Percentiles rank a stretch among this genome's conserved stretches.
Conservation (phyloP, 2,113 vertebrate species). For the Tringa solitaria region DNA sequence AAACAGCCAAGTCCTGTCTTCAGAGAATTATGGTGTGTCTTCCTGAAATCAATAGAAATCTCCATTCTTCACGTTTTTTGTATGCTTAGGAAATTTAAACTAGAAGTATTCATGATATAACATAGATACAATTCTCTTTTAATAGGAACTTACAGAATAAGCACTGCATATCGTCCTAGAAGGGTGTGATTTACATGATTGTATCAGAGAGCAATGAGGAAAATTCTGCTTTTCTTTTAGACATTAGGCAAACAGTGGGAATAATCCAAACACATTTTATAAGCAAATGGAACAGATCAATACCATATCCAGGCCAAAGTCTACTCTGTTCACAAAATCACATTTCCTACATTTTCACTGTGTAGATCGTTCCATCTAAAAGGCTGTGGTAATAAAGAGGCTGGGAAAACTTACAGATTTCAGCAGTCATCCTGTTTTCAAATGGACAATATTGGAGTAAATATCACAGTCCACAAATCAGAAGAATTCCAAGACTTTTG, state of each 20-base stretch:
- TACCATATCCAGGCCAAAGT: background rate
- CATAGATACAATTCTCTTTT: background rate
- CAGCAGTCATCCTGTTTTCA: background rate
- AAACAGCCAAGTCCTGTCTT: background rate
- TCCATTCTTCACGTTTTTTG: background rate
- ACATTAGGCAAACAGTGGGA: background rate
- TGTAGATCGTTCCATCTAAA: background rate
- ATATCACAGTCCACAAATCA: background rate
- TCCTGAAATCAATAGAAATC: constrained; percentile 12
- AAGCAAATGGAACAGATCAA: background rate
- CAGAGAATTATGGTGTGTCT: background rate
- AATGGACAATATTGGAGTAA: background rate
- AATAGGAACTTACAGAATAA: background rate
- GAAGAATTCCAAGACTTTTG: background rate
- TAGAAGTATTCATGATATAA: background rate
- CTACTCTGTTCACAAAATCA: background rate
- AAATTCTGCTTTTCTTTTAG: background rate
- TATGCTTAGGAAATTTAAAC: background rate
- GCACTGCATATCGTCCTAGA: background rate
- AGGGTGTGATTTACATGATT: background rate
- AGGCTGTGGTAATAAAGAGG: background rate
- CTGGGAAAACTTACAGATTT: background rate
- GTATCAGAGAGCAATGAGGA: background rate
- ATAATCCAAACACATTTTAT: background rate
- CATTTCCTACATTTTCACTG: background rate